Evolutionary conservation across 2,113 vertebrate species (phyloP), one percentile per base, ranked within the genome.

Genomic region (Xyrauchen texanus): DNA sequence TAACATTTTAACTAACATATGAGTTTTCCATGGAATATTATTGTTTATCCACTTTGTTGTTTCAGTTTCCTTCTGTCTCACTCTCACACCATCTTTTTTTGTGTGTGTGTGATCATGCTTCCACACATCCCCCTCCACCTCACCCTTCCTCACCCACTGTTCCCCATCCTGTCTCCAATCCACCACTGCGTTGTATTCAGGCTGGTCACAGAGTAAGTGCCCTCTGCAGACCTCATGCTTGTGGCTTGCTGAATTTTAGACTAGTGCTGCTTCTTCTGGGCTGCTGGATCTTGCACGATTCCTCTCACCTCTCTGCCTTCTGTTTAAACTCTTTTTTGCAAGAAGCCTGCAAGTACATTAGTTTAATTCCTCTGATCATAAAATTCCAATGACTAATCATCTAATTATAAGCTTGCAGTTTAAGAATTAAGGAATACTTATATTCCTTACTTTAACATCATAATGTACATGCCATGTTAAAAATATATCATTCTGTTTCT

Each of bases 161-260:
- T 66, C 76, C 82, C 93, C 93, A 34, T 34, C 21, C 21, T 34
- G 21, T 34, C 21, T 34, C 21, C 21, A 34, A 34, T 34, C 21
- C 1, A 34, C 21, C 21, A 34, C 21, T 34, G 21, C 21, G 21
- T 34, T 34, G 21, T 34, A 34, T 34, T 34, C 21, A 99, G 98
- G 93, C 97, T 91, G 96, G 96, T 95, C 97, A 99, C 96, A 96
- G 97, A 98, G 98, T 99, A 99, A 99, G 97, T 99, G 89, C 86
- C 21, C 89, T 91, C 76, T 77, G 53, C 90, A 86, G 91, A 87
- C 85, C 85, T 91, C 93, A 74, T 85, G 78, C 67, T 83, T 53
- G 64, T 15, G 47, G 51, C 72, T 81, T 85, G 55, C 47, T 80
- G 86, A 89, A 76, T 82, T 58, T 79, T 21, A 67, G 75, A 81